Evolutionary conservation across 2,888 invertebrate species (phyloP).

Genomic region (Caenorhabditis panamensis): DNA sequence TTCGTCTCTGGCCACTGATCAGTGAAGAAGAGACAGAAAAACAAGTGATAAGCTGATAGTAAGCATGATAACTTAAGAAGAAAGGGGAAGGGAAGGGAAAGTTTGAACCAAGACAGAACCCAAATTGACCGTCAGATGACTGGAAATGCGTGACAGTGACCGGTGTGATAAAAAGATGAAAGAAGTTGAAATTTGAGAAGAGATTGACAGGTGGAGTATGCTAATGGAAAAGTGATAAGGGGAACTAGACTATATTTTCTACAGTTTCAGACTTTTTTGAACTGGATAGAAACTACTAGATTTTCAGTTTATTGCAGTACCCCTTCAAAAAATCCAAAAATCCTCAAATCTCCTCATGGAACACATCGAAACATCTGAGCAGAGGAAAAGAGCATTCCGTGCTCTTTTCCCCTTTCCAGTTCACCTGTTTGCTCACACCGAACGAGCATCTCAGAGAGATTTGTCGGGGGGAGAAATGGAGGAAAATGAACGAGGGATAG

Average conservation of each 20-base stretch:
- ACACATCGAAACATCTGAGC: background rate
- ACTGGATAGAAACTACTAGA: no score
- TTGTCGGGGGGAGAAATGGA: no score
- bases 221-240: background rate
- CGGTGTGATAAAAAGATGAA: background rate
- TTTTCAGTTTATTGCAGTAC: no score
- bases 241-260: background rate
- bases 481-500: no score
- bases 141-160: background rate
- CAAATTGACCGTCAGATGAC: no score
- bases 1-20: no score
- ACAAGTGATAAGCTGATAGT: no score
- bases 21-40: no score
- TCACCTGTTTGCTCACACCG: constrained; percentile 23
- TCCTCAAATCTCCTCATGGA: no score
- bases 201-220: constrained; percentile 14
- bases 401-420: background rate
- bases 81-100: no score
- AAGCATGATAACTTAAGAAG: background rate
- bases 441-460: constrained; percentile 12
- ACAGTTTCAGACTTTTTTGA: no score
- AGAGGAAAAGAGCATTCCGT: background rate
- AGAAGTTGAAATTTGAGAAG: background rate
- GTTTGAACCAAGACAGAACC: background rate
- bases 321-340: no score